phyloP scores from a whole-genome alignment of 1,140 invertebrate genomes.

The Polypedilum pembai region DNA sequence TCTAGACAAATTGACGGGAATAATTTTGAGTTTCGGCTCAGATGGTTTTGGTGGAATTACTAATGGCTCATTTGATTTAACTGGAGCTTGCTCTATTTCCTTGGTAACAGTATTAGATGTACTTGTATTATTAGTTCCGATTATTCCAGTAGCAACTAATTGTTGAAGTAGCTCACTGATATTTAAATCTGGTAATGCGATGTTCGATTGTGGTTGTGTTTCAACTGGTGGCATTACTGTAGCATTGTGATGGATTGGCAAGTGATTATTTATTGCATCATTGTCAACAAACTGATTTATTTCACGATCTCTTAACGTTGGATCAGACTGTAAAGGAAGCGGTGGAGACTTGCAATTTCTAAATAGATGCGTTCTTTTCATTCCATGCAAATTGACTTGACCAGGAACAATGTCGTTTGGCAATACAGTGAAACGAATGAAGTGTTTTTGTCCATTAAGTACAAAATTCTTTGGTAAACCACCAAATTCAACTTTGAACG shows the following conservation, averaged over 20 bases:
- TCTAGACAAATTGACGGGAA: slow-evolving; percentile 56
- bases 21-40: slow-evolving; percentile 43
- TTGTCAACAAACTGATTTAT: neutral
- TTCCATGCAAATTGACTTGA: slow-evolving; percentile 57
- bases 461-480: slow-evolving; percentile 83
- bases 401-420: slow-evolving; percentile 66
- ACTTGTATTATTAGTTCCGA: slow-evolving; percentile 41
- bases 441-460: slow-evolving; percentile 71
- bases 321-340: slow-evolving; percentile 21
- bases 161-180: slow-evolving; percentile 77
- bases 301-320: neutral
- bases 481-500: slow-evolving; percentile 81
- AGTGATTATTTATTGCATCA: neutral
- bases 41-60: slow-evolving; percentile 32
- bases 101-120: slow-evolving; percentile 42
- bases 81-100: too few relatives aligned
- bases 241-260: slow-evolving; percentile 29
- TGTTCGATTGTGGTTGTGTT: slow-evolving; percentile 30
- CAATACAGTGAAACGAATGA: slow-evolving; percentile 71
- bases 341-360: slow-evolving; percentile 15
- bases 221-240: slow-evolving; percentile 3
- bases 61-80: slow-evolving; percentile 40
- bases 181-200: slow-evolving; percentile 50
- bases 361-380: slow-evolving; percentile 47
- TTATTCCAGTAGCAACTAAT: slow-evolving; percentile 74